These are phyloP conservation scores for Agraylea sexmaculata DNA, from an alignment of 1,140 invertebrate species.

Conservation along the genomic window DNA sequence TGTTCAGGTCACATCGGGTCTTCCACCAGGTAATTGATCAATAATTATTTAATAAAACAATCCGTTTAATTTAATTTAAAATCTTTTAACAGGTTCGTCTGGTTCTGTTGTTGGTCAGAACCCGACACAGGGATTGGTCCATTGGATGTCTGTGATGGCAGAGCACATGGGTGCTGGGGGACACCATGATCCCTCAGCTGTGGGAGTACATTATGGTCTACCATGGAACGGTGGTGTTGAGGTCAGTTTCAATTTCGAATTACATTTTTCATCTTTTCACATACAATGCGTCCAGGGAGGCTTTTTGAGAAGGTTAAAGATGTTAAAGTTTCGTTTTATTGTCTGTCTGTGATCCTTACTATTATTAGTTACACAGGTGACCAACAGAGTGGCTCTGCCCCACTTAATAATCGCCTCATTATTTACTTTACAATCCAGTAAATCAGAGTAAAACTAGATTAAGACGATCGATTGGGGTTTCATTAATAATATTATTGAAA, in stretches of 20 bases:
- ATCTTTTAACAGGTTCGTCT: constrained; percentile 17
- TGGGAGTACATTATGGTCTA: constrained; percentile 52
- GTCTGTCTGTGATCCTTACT: no score
- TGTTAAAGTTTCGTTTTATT: no score
- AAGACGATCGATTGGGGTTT: no score
- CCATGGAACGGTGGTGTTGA: constrained; percentile 53
- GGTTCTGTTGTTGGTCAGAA: constrained; percentile 44
- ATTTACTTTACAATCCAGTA: no score
- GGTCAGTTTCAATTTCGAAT: constrained; percentile 35
- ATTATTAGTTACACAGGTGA: no score
- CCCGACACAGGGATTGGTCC: constrained; percentile 58
- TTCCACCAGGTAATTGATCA: constrained; percentile 20
- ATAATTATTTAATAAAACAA: not conserved
- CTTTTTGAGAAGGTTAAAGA: no score
- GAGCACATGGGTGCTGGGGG: constrained; percentile 62
- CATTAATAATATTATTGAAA: no score
- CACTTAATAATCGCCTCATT: no score
- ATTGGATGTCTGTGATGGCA: constrained; percentile 78
- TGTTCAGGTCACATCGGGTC: constrained; percentile 17
- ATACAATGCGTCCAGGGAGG: no score
- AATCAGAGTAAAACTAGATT: no score
- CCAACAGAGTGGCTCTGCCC: no score
- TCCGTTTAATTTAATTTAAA: not conserved
- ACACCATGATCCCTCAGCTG: constrained; percentile 45
- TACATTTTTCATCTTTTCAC: no score